Conservation (phyloP, 2,113 vertebrate species). For the Mungos mungo region DNA sequence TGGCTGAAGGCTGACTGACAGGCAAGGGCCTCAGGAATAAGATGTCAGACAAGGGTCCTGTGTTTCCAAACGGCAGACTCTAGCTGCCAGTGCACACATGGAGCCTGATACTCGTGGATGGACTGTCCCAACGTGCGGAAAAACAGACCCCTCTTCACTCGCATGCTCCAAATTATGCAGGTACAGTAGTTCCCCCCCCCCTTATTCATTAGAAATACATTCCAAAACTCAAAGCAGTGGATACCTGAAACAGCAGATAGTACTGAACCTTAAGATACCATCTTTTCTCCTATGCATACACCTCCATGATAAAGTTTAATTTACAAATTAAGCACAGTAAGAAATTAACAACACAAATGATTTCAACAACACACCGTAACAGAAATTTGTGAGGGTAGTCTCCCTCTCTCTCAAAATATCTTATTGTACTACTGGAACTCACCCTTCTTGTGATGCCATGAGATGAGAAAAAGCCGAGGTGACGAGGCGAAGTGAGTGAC, state of each 20-base stretch:
- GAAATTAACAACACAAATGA: neutral
- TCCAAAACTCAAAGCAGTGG: neutral
- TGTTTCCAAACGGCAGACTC: conserved; percentile 32
- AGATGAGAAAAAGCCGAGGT: neutral
- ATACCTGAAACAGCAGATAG: neutral
- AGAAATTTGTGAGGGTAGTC: neutral
- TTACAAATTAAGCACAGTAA: neutral
- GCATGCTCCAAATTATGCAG: neutral
- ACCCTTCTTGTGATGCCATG: neutral
- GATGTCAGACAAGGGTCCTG: neutral
- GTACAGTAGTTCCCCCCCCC: neutral
- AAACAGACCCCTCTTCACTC: neutral
- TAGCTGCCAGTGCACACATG: conserved; percentile 27
- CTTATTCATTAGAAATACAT: neutral
- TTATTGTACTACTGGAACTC: neutral
- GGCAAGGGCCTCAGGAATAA: conserved; percentile 59
- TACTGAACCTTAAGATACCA: neutral
- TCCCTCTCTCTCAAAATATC: neutral
- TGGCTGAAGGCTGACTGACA: conserved; percentile 57
- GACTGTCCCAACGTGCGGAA: neutral
- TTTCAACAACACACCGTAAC: neutral
- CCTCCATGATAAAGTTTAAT: neutral
- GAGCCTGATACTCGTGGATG: neutral
- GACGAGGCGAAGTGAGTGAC: neutral
- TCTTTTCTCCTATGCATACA: neutral